Base-by-base conservation (phyloP, 2,797 vertebrate genomes). In the Muscicapa striata region DNA sequence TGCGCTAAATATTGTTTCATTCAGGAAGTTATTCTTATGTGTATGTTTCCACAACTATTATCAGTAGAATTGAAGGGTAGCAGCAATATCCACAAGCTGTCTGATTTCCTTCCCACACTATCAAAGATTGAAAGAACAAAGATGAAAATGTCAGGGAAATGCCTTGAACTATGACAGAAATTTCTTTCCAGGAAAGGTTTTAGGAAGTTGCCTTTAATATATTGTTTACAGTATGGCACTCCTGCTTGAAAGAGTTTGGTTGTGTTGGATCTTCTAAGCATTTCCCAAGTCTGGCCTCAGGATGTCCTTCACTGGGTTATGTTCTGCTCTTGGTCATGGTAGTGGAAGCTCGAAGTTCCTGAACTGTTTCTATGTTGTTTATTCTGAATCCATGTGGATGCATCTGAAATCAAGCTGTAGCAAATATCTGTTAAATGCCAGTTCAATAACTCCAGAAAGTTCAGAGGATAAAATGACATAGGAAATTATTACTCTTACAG, bases 11-110 rank as follows among this genome's bases (percentile, higher is more conserved):
- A 98, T 97, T 97, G 96, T 94, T 96, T 96, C 84, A 97, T 98
- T 98, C 98, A 98, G 98, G 98, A 99, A 99, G 98, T 98, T 98
- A 98, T 98, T 98, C 98, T 98, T 98, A 89, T 93, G 96, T 98
- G 97, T 98, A 98, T 98, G 97, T 98, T 99, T 98, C 98, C 98
- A 98, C 98, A 98, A 97, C 98, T 98, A 97, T 97, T 98, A 98
- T 98, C 97, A 97, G 96, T 92, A 95, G 95, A 97, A 96, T 59
- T 97, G 85, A 91, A 96, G 96, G 94, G 95, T 93, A 96, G 84
- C 96, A 97, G 97, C 95, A 97, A 97, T 97, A 96, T 97, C 58
- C 89, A 96, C 97, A 97, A 98, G 97, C 97, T 98, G 96, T 97
- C 97, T 96, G 92, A 97, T 97, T 98, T 98, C 98, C 98, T 98